These are phyloP conservation scores for Pantherophis guttatus DNA, from an alignment of 2,113 vertebrate genomes.

Conservation along the genomic window DNA sequence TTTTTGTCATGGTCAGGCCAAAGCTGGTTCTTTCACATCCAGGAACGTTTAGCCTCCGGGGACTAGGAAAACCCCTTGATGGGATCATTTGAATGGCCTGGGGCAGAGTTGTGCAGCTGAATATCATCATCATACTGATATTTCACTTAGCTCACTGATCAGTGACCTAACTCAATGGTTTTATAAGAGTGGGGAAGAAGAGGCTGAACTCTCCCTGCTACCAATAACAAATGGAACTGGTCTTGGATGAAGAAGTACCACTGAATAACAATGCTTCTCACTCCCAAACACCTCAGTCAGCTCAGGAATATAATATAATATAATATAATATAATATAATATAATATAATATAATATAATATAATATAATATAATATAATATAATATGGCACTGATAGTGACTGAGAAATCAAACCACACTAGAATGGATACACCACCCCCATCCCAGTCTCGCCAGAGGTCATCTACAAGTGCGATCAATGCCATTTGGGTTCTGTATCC, in stretches of 20 bases:
- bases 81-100: not conserved
- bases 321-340: not conserved
- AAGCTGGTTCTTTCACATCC: not conserved
- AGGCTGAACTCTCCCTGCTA: not conserved
- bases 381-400: not conserved
- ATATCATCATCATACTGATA: not conserved
- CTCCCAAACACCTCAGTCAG: not conserved
- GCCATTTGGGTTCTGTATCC: not conserved
- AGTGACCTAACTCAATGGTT: not conserved
- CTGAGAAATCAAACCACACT: not conserved
- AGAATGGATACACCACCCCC: not conserved
- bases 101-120: not conserved
- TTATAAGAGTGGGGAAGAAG: not conserved
- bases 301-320: not conserved
- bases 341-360: not conserved
- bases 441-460: not conserved
- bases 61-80: not conserved
- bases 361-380: not conserved
- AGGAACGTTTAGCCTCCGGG: not conserved
- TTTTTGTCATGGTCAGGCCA: not conserved
- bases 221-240: not conserved
- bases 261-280: not conserved
- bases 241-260: not conserved
- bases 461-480: not conserved
- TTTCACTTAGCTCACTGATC: not conserved